Evolutionary conservation across 2,888 invertebrate genomes (phyloP), one percentile per base, ranked within the genome.

Genomic region (Tenthredo amoena): DNA sequence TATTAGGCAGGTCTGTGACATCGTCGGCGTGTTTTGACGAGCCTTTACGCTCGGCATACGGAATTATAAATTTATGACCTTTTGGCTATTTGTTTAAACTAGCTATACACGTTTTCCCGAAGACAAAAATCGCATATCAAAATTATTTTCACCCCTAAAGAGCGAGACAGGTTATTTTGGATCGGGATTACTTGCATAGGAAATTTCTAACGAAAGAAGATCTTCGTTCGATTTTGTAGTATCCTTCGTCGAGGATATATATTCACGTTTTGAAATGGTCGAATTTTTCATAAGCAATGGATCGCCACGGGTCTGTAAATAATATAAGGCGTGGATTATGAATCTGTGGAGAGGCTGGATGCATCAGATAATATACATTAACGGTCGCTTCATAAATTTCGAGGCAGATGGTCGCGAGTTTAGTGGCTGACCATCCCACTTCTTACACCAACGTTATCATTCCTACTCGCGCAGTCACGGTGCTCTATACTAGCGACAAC

Each of bases 1-100:
- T 91, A 91, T 91, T 91, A 87, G 89, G 84, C 87, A 85, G 88
- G 86, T 84, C 84, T 87, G 89, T 89, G 90, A 89, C 91, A 90
- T 90, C 87, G 90, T 89, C 91, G 90, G 90, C 90, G 89, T 88
- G 90, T 91, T 91, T 91, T 90, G 90, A 91, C 90, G 89, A 89
- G 88, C 88, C 90, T 89, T 87, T 89, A 89, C 89, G 90, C 89
- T 90, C 89, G 88, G 91, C 91, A 90, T 91, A 91, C 91, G 89
- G 90, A 91, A 91, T 91, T 50, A 55, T 31, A 77, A 55, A 77
- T 55, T n/a, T 50, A 74, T 26, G n/a, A 21, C 10, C 26, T 15
- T n/a, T 74, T 40, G 40, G 9, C 21, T 2, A 9, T 43, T 74
- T 15, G 5, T 12, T 34, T 9, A n/a, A 37, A 47, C 76, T 6